Evolutionary conservation across 2,113 vertebrate genomes (phyloP).

Genomic region (Tringa solitaria): DNA sequence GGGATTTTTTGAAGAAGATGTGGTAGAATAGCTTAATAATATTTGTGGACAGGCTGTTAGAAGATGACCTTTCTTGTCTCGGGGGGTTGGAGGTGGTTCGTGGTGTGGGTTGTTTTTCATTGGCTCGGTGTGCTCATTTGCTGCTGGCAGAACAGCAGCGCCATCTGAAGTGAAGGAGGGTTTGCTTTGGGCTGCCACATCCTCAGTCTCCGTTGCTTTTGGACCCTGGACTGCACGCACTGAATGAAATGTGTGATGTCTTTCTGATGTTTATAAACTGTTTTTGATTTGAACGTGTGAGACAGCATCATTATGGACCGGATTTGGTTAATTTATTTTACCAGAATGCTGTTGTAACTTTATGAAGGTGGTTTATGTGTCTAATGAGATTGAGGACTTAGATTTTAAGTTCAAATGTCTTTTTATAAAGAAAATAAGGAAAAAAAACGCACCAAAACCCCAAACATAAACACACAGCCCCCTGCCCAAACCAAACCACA

Average conservation of each 20-base stretch:
- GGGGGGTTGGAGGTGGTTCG: neutral
- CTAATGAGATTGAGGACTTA: neutral
- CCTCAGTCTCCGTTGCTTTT: neutral
- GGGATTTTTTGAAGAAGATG: neutral
- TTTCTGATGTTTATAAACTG: neutral
- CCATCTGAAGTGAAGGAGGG: neutral
- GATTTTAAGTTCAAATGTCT: neutral
- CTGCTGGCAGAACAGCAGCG: neutral
- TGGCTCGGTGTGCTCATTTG: neutral
- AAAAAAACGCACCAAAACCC: neutral
- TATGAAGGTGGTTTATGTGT: neutral
- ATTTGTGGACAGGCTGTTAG: neutral
- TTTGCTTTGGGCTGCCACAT: neutral
- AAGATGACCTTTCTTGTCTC: neutral
- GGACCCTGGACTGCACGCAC: neutral
- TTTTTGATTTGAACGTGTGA: neutral
- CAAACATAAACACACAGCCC: neutral
- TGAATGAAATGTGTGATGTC: neutral
- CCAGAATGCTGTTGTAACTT: neutral
- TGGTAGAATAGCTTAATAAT: neutral
- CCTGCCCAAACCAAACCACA: neutral
- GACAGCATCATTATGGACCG: neutral
- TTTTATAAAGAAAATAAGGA: neutral
- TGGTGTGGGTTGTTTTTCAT: neutral
- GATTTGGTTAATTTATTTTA: neutral